These are phyloP conservation scores for Datnioides undecimradiatus DNA, from an alignment of 2,113 vertebrate species.

Conservation along the genomic window DNA sequence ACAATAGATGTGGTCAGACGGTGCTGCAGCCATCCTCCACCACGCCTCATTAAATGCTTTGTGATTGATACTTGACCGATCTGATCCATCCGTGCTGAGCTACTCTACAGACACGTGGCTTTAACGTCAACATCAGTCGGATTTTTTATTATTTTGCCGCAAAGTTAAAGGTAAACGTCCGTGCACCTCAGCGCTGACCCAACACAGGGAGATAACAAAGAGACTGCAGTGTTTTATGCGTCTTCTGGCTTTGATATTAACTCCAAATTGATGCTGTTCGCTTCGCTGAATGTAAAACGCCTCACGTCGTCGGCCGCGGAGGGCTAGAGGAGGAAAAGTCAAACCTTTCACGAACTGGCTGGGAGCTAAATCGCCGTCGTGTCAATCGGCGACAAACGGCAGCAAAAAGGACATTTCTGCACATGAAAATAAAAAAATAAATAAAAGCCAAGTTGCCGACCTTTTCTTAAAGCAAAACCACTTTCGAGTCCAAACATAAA, in stretches of 20 bases:
- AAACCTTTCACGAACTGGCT: constrained; percentile 2
- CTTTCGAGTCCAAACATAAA: constrained; percentile 32
- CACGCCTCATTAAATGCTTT: constrained; percentile 12
- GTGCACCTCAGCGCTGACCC: not conserved
- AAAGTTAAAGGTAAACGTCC: not conserved
- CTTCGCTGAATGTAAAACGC: not conserved
- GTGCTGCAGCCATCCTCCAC: constrained; percentile 9
- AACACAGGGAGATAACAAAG: constrained; percentile 4
- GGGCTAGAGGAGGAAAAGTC: not conserved
- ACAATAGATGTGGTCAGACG: constrained; percentile 22
- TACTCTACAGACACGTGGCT: not conserved
- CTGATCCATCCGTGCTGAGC: not conserved
- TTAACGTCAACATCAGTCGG: not conserved
- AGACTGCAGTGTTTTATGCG: not conserved
- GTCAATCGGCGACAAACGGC: constrained; percentile 12
- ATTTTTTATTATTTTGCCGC: not conserved
- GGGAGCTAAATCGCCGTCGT: not conserved
- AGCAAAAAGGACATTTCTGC: constrained; percentile 5
- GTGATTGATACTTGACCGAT: constrained; percentile 1
- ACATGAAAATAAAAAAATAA: too few relatives aligned
- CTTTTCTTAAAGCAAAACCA: constrained; percentile 3
- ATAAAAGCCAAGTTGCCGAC: not conserved
- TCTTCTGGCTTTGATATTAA: not conserved
- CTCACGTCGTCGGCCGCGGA: not conserved
- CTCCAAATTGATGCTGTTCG: not conserved